These are phyloP conservation scores for Ammodytes dubius DNA, from an alignment of 2,113 vertebrate species.

Conservation along the genomic window DNA sequence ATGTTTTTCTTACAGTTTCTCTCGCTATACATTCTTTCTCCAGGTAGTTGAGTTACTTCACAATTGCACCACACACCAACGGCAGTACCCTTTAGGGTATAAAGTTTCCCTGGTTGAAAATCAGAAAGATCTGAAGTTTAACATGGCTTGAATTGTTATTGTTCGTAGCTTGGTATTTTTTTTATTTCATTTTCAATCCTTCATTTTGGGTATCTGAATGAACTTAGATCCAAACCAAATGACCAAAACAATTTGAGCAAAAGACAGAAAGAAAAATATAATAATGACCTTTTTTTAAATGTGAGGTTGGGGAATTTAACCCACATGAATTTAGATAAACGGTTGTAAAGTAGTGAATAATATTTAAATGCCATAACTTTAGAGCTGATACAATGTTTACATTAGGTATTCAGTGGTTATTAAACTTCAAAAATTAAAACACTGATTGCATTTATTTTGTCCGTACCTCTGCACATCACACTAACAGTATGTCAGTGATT, in stretches of 20 bases:
- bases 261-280: neutral
- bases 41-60: neutral
- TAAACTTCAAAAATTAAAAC: neutral
- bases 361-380: neutral
- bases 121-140: neutral
- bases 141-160: neutral
- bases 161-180: neutral
- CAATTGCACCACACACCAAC: neutral
- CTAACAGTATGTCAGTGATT: slow-evolving; percentile 16
- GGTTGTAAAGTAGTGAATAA: neutral
- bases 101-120: neutral
- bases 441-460: neutral
- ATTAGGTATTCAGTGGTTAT: neutral
- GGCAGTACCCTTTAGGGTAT: neutral
- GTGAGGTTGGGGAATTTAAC: neutral
- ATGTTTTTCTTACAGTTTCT: neutral
- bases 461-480: neutral
- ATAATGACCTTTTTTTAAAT: neutral
- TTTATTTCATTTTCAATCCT: neutral
- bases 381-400: neutral
- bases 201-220: neutral
- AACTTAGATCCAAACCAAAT: neutral
- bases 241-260: neutral
- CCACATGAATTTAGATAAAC: neutral
- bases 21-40: neutral